Evolutionary conservation across 2,888 invertebrate genomes (phyloP), one percentile per base, ranked within the genome.

Genomic region (Hypolimnas misippus): DNA sequence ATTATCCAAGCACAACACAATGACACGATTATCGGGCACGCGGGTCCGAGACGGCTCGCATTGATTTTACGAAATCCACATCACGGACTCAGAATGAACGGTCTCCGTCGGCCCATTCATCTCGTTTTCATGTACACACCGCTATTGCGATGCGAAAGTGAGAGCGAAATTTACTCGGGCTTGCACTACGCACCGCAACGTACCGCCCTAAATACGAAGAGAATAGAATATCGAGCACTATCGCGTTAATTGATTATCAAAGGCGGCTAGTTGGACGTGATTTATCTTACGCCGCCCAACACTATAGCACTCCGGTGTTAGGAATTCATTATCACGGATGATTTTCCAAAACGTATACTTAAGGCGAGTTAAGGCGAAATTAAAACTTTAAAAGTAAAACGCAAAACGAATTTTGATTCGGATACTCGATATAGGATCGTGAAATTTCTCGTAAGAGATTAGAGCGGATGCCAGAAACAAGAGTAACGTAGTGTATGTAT

Each of bases 1-100:
- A 85, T 86, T 86, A 85, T 82, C 79, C 82, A 77, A 81, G 80
- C 78, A 82, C 76, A 84, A 79, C 87, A 86, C 87, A 86, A 87
- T 86, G 86, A 86, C 85, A 84, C 86, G 81, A 85, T 86, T 84
- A 89, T 83, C 81, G 78, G 79, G 77, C 76, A 67, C 70, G 67
- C 77, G 82, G 72, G 77, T 79, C 82, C 85, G 87, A 87, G 87
- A 85, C 84, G 84, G 76, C 77, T 76, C 75, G 79, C 86, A 90
- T 89, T 88, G 90, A 89, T 90, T 90, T 89, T 87, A 85, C 86
- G 84, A 89, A 89, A 87, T 88, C 84, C 86, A 85, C 87, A 89
- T 84, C 84, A 86, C 87, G 79, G 82, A 79, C 82, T 85, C 81
- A 79, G 85, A 89, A 87, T 82, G 84, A 87, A 88, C 88, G 84